Evolutionary conservation across 2,113 vertebrate species (phyloP).

Genomic region (Gymnobelideus leadbeateri): DNA sequence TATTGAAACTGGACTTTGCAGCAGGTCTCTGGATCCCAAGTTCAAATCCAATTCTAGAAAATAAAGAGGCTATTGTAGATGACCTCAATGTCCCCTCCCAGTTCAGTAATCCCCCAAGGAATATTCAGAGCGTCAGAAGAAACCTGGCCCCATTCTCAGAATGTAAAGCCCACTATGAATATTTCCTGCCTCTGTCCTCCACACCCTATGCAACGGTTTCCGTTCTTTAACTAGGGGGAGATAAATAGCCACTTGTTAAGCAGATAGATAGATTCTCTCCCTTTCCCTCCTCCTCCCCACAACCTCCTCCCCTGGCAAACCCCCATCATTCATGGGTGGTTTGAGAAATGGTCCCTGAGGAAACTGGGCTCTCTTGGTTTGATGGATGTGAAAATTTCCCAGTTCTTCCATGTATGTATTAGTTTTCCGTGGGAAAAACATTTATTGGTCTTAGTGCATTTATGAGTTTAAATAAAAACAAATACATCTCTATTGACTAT

Average conservation of each 20-base stretch:
- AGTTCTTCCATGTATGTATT: constrained; percentile 68
- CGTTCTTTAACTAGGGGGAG: constrained; percentile 15
- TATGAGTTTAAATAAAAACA: constrained; percentile 87
- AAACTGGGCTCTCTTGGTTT: constrained; percentile 51
- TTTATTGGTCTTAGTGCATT: constrained; percentile 84
- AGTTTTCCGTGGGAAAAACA: constrained; percentile 73
- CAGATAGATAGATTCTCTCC: neutral
- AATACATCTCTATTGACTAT: constrained; percentile 83
- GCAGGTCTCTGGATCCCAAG: neutral
- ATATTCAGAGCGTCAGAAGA: neutral
- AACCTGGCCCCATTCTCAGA: neutral
- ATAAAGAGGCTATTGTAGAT: neutral
- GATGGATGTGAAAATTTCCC: constrained; percentile 73
- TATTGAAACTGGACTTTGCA: neutral
- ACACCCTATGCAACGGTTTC: constrained; percentile 3
- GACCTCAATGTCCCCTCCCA: neutral
- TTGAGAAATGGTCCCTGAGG: constrained; percentile 34
- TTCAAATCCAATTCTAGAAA: neutral
- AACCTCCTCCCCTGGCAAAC: neutral
- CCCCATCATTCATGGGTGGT: neutral
- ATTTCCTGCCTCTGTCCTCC: neutral
- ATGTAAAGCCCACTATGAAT: neutral
- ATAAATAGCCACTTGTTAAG: constrained; percentile 30
- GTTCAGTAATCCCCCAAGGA: neutral
- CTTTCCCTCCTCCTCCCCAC: constrained; percentile 8